Percentiles rank a stretch among this genome's conserved stretches.
These are phyloP conservation scores for Callithrix jacchus DNA, from an alignment of 2,113 vertebrate genomes.

Conservation along the genomic window DNA sequence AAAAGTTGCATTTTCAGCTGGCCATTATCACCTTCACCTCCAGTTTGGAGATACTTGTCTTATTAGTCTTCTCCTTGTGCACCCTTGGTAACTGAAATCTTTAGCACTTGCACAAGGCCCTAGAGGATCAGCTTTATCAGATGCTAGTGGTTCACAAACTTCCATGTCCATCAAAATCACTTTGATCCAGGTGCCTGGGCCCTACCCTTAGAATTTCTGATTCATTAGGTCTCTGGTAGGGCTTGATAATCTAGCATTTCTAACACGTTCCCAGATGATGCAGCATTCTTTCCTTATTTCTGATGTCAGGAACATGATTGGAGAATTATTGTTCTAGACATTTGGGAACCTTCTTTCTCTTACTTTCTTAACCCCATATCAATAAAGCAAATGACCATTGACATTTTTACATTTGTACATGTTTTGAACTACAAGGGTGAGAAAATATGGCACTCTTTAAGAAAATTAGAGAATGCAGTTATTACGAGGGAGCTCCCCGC, in stretches of 20 bases:
- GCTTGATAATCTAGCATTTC: background rate
- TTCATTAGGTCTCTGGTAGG: background rate
- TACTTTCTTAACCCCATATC: background rate
- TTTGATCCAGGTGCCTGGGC: fast-evolving
- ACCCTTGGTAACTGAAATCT: background rate
- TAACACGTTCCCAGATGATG: background rate
- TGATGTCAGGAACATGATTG: background rate
- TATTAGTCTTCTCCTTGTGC: background rate
- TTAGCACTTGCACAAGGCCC: background rate
- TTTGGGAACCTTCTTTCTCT: background rate
- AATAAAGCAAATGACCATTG: background rate
- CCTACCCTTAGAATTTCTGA: background rate
- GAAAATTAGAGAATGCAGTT: background rate
- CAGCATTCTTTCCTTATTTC: background rate
- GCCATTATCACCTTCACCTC: background rate
- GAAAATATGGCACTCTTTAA: background rate
- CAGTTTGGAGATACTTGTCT: background rate
- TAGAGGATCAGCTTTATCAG: background rate
- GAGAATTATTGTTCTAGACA: background rate
- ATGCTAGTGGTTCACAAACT: background rate
- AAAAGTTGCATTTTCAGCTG: background rate
- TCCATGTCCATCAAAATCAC: background rate
- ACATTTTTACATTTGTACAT: background rate
- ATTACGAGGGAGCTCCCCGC: background rate
- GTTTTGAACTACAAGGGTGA: background rate